Percentiles rank a stretch among this genome's conserved stretches.
Conservation (phyloP, 2,113 vertebrate species). For the Xenus cinereus region DNA sequence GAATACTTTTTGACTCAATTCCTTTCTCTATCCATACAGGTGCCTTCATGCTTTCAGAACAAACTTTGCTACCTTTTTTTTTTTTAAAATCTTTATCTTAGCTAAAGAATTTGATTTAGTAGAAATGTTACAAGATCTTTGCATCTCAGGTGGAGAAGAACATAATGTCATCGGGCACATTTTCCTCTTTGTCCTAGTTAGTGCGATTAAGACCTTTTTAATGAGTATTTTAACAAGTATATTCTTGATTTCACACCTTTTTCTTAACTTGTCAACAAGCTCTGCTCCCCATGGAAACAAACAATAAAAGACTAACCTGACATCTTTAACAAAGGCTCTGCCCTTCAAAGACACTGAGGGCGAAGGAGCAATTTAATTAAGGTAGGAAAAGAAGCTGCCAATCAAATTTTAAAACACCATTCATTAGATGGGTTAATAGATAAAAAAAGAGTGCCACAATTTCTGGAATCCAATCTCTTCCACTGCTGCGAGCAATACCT, state of each 20-base stretch:
- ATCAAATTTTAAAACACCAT: constrained; percentile 64
- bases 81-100: background rate
- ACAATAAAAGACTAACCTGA: constrained; percentile 50
- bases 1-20: background rate
- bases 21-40: background rate
- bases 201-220: constrained; percentile 1
- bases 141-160: background rate
- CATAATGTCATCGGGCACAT: background rate
- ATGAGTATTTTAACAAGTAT: constrained; percentile 36
- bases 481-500: constrained; percentile 50
- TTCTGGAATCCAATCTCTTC: constrained; percentile 61
- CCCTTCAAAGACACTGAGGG: constrained; percentile 49
- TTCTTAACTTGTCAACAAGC: constrained; percentile 34
- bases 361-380: constrained; percentile 74
- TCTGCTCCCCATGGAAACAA: constrained; percentile 28
- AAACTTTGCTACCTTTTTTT: background rate
- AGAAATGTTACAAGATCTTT: background rate
- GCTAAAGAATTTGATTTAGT: background rate
- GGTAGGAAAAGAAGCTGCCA: constrained; percentile 63
- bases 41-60: background rate
- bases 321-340: constrained; percentile 67
- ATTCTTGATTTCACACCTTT: constrained; percentile 27
- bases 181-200: background rate
- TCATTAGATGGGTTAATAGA: constrained; percentile 63
- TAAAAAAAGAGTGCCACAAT: constrained; percentile 38